Evolutionary conservation across 64 coral and sea anemone genomes (phyloP).

Genomic region (Acropora tenuis): DNA sequence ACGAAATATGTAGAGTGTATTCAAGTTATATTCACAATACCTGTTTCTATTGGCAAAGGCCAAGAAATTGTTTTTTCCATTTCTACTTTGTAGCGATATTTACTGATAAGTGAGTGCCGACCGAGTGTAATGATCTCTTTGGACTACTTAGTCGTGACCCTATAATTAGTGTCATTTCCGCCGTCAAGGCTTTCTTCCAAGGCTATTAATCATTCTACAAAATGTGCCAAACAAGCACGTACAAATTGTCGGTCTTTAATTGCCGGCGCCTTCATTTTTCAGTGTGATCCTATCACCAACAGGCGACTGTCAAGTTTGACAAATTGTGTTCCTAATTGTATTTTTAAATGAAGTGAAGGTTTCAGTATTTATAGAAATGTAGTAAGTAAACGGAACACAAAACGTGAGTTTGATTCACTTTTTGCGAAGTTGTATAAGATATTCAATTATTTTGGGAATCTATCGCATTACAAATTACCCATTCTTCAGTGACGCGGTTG

Average conservation of each 20-base stretch:
- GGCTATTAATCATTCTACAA: constrained; percentile 25
- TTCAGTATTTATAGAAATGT: too few relatives aligned
- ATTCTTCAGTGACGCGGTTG: too few relatives aligned
- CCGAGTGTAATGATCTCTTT: neutral
- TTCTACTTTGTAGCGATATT: neutral
- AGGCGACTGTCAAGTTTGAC: constrained; percentile 36
- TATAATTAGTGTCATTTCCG: constrained; percentile 51
- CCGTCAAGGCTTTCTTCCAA: constrained; percentile 2
- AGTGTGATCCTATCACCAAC: neutral
- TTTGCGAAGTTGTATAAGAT: too few relatives aligned
- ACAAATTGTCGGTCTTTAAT: constrained; percentile 4
- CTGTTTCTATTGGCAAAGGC: neutral
- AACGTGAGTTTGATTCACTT: too few relatives aligned
- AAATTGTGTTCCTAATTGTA: constrained; percentile 25
- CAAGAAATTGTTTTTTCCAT: neutral
- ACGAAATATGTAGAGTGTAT: too few relatives aligned
- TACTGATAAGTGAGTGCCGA: neutral
- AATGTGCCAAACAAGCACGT: constrained; percentile 32
- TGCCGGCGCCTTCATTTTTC: neutral
- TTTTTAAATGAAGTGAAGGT: neutral
- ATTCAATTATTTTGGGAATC: too few relatives aligned
- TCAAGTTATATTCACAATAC: too few relatives aligned
- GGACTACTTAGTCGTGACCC: constrained; percentile 27
- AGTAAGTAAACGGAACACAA: too few relatives aligned
- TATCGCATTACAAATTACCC: too few relatives aligned